These are phyloP conservation scores for Mormyrus iriodes DNA, from an alignment of 2,113 vertebrate genomes.

Conservation along the genomic window DNA sequence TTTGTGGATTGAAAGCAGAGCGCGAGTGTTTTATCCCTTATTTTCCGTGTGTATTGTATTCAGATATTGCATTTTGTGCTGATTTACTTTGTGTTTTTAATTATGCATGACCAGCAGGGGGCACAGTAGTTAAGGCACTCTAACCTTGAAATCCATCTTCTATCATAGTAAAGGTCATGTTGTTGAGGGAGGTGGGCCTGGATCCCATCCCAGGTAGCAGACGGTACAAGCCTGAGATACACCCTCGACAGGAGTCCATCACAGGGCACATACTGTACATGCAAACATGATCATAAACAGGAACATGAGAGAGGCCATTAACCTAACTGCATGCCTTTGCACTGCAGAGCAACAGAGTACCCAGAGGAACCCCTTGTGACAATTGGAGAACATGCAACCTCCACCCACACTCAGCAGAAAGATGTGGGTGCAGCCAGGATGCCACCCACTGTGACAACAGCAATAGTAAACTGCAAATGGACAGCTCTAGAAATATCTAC, in stretches of 20 bases:
- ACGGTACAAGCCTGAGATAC: not conserved
- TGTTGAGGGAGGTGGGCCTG: not conserved
- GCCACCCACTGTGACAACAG: not conserved
- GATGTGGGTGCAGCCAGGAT: not conserved
- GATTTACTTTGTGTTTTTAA: not conserved
- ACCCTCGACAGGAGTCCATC: not conserved
- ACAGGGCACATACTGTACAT: no score
- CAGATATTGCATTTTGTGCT: not conserved
- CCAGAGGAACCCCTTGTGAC: not conserved
- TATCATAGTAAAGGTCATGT: not conserved
- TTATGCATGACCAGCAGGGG: not conserved
- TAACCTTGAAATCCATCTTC: not conserved
- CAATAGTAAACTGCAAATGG: not conserved
- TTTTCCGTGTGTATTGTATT: no score
- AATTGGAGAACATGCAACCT: not conserved
- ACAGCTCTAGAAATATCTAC: not conserved
- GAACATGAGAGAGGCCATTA: no score
- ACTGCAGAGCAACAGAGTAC: not conserved
- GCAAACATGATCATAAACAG: no score
- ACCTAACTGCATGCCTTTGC: not conserved
- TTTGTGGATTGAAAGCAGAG: not conserved
- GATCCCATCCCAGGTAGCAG: not conserved
- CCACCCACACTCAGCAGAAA: not conserved
- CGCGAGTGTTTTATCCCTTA: no score
- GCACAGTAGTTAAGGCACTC: not conserved